Evolutionary conservation across 1,140 invertebrate genomes (phyloP), one percentile per base, ranked within the genome.

Genomic region (Drosophila parabipectinata): DNA sequence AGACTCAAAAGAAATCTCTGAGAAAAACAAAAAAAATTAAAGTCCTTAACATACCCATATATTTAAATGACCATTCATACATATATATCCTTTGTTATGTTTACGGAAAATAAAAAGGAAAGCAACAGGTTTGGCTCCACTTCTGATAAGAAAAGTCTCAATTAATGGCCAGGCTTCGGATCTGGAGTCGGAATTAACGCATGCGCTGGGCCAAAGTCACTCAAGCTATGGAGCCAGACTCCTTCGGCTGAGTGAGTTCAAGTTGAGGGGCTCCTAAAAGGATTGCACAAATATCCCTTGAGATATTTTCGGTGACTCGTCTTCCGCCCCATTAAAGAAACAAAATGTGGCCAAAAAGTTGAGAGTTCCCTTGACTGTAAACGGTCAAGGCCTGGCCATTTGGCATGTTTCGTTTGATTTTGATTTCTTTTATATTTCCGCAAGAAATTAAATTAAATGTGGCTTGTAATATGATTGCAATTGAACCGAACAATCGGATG

Each of bases 371-470:
- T 58, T n/a, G 30, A 32, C 24, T 12, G 39, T 26, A 39, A 56
- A 28, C 45, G 52, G 39, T 15, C n/a, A 59, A 32, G 54, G 18
- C 39, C 10, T 50, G 58, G 50, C 30, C 30, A 41, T 50, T 39
- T 32, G 47, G 21, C 48, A 26, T 57, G 21, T 54, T 72, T 72
- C 37, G 52, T 64, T 74, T 64, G 56, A 30, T 57, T 74, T 34
- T 57, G 39, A 78, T 67, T 72, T 75, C 72, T 76, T 76, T 81
- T 80, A 82, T 82, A 87, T 82, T 87, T 87, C 78, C 78, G 69
- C 69, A 75, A 54, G 66, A 82, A 87, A 88, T 85, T 78, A 87
- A 87, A 87, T 87, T 88, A 88, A 87, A 88, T 87, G 74, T 87
- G 56, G 61, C 82, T 76, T 87, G 78, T 87, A 87, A 87, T 88